Evolutionary conservation across 2,113 vertebrate genomes (phyloP), one percentile per base, ranked within the genome.

Genomic region (Peromyscus polionotus): DNA sequence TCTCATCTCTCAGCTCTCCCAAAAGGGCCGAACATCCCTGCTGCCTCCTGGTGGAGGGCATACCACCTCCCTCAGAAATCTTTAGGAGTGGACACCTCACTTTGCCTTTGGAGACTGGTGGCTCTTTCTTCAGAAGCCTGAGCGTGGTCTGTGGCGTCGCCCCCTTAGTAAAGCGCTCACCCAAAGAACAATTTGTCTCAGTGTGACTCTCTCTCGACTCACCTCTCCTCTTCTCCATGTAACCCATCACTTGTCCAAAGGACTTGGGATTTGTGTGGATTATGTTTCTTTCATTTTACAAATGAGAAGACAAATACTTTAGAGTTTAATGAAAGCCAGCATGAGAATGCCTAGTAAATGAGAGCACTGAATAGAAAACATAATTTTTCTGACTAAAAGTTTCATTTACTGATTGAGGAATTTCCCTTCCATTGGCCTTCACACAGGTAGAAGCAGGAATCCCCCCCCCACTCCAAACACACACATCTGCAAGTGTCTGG

Each of bases 391-490:
- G 68, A 61, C 45, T 95, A 22, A 96, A 80, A 81, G 72, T 91
- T 94, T 91, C 45, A 22, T 72, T 12, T 89, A 91, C 54, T 86
- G 24, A 70, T 10, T 57, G 65, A 93, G 80, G 95, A 88, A 81
- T 89, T 96, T 91, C 97, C 94, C 96, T 96, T 88, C 70, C 36
- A 48, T 13, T 59, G n/a, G 28, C 11, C 63, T 68, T 67, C n/a
- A 87, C 59, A 88, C 88, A 51, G 7, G 3, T 4, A 87, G 93
- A 90, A 45, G 36, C 67, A 88, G 89, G 93, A 63, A 81, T 77
- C 93, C 33, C 88, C 91, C 12, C 7, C 14, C 2, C 45, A 36
- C 13, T 36, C 67, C 54, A 54, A 54, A 5, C 16, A n/a, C 13
- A 68, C 67, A 68, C 31, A 68, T 5, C 31, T 68, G 31, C 16